Percentiles rank a stretch among this genome's conserved stretches.
Conservation (phyloP, 2,888 invertebrate genomes). For the Embidobia sp. region DNA sequence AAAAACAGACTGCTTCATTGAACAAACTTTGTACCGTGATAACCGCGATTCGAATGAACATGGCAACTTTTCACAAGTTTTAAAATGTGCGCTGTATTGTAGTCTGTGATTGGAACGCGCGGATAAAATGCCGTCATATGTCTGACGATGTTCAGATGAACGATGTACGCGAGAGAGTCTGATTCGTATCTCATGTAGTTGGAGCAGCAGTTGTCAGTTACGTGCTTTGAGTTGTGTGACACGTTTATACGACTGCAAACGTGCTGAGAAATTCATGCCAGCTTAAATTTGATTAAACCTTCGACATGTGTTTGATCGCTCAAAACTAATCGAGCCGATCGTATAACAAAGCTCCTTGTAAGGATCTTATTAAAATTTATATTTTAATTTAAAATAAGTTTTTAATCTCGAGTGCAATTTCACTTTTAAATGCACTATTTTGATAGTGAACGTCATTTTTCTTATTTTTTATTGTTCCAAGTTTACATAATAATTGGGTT, state of each 20-base stretch:
- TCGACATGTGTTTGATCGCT: slow-evolving; percentile 57
- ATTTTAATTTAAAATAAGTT: too few species aligned
- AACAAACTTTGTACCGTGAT: slow-evolving; percentile 6
- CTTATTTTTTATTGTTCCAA: too few species aligned
- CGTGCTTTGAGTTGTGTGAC: slow-evolving; percentile 62
- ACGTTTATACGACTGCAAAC: slow-evolving; percentile 55
- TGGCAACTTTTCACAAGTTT: slow-evolving; percentile 39
- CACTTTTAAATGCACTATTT: too few species aligned
- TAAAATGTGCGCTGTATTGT: slow-evolving; percentile 51
- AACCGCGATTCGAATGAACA: slow-evolving; percentile 22
- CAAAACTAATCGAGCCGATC: slow-evolving; percentile 18
- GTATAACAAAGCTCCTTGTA: slow-evolving; percentile 25
- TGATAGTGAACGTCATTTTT: too few species aligned
- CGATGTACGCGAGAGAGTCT: slow-evolving; percentile 59
- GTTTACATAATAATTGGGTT: too few species aligned
- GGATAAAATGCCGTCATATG: slow-evolving; percentile 48
- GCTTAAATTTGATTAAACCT: slow-evolving; percentile 59
- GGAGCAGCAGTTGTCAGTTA: slow-evolving; percentile 65
- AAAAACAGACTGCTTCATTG: too few species aligned
- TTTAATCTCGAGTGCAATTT: too few species aligned
- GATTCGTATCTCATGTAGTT: slow-evolving; percentile 63
- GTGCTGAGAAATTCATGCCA: slow-evolving; percentile 59
- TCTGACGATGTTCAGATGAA: slow-evolving; percentile 65
- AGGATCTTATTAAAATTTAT: too few species aligned
- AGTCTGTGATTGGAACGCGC: slow-evolving; percentile 61